phyloP scores from a whole-genome alignment of 2,113 vertebrate species.

The Chlorocebus sabaeus region DNA sequence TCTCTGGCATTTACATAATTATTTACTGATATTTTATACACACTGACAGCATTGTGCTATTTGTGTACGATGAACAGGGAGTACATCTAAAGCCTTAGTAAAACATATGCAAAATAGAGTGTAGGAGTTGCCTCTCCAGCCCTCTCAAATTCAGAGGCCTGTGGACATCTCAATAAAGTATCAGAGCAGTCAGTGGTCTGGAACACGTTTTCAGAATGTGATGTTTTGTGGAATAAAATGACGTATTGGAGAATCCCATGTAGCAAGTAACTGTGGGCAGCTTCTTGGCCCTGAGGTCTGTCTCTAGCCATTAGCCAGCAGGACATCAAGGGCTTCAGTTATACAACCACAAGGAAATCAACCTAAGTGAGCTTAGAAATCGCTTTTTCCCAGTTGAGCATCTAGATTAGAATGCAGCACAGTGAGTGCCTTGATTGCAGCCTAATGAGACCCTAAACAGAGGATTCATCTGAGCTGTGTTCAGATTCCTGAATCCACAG shows the following conservation, averaged over 20 bases:
- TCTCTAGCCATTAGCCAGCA: neutral
- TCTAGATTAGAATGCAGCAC: neutral
- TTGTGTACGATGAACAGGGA: neutral
- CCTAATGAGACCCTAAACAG: neutral
- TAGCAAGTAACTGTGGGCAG: neutral
- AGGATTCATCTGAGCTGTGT: neutral
- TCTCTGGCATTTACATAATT: neutral
- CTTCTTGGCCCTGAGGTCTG: neutral
- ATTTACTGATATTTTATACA: neutral
- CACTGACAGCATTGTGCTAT: neutral
- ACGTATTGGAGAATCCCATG: neutral
- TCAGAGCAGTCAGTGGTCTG: neutral
- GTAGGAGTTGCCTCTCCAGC: neutral
- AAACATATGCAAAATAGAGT: neutral
- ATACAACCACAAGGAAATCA: neutral
- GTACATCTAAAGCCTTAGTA: neutral
- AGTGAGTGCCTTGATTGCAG: neutral
- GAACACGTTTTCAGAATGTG: neutral
- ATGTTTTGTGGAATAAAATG: neutral
- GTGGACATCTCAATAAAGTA: neutral
- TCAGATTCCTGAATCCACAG: neutral
- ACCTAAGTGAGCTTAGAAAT: neutral
- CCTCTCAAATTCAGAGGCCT: neutral
- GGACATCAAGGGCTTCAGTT: neutral
- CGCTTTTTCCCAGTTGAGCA: neutral